A percentile compares a stretch with the other conserved stretches of the same genome.
Evolutionary conservation across 53 echinoderm and acorn worm genomes (phyloP).

Genomic region (Paracentrotus lividus): DNA sequence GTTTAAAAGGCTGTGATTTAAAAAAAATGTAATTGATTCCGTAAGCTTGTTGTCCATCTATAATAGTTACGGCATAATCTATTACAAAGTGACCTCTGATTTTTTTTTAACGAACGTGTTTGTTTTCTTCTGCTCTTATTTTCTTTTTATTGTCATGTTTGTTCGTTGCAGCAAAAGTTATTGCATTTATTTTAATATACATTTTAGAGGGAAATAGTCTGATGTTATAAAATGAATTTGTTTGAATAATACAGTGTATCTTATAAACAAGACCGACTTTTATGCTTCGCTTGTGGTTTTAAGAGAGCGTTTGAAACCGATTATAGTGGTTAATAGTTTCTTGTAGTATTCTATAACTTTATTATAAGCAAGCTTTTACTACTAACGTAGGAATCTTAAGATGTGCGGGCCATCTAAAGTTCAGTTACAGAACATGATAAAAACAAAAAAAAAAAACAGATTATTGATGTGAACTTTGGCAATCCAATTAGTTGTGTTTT

Average conservation of each 20-base stretch:
- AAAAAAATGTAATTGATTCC: too few species aligned
- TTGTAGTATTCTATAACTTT: background rate
- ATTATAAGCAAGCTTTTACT: background rate
- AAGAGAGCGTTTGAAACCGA: background rate
- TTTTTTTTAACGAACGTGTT: too few species aligned
- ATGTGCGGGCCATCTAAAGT: too few species aligned
- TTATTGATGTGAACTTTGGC: constrained; percentile 49
- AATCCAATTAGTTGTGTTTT: constrained; percentile 13
- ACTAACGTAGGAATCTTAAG: background rate
- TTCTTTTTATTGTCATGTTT: too few species aligned
- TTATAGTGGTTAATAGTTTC: background rate
- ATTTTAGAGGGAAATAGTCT: background rate
- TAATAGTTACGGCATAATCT: background rate
- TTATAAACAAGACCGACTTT: background rate
- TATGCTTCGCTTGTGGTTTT: background rate
- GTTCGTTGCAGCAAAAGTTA: background rate
- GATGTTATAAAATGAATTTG: background rate
- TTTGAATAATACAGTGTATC: background rate
- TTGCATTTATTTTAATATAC: background rate
- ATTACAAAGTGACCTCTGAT: background rate
- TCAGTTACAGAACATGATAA: background rate
- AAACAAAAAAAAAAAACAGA: constrained; percentile 27
- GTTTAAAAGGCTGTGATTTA: too few species aligned
- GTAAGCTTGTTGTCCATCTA: background rate
- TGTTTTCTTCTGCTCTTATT: too few species aligned